Base-by-base conservation (phyloP, 2,797 vertebrate genomes). In the Anomalospiza imberbis region DNA sequence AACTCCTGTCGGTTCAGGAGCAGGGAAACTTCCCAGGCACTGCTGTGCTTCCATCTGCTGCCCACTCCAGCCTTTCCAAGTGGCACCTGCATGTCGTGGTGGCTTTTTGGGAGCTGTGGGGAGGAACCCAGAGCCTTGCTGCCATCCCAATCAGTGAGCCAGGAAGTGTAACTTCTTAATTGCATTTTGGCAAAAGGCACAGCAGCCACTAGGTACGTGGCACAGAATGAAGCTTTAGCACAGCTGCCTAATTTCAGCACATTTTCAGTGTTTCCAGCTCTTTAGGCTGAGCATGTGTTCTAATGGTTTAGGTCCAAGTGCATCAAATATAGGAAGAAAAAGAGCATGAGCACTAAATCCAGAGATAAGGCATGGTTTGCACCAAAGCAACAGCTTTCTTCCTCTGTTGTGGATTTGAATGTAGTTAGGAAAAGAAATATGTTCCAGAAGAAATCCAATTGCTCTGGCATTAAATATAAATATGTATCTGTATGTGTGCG, bases 21-120 rank as follows among this genome's bases (percentile, higher is more conserved):
- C 38, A 58, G 61, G 31, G 38, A 20, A 12, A 8, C 4, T 5
- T 31, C 54, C 9, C 1, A 2, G 60, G 38, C 76, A 17, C 26
- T 51, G 61, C 71, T 66, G 40, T 32, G 34, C 31, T 47, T 55
- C 81, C 58, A 18, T 36, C 74, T 89, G 63, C 13, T 20, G 40
- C 73, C 50, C 82, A n/a, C 48, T 4, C 3, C 2, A 73, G 48
- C 82, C 92, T 53, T n/a, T 45, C 65, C 67, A 47, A 48, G 53
- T 7, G 63, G 51, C 62, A 45, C 47, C 67, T 66, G 63, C 62
- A 8, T 29, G 1, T 44, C 0, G 0, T 13, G 62, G 29, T 34
- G 51, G 38, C 32, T 66, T 44, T 55, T 13, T 21, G 38, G 77
- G 62, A 75, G 28, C 12, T 31, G 53, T 2, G 66, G n/a, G 45